phyloP scores from a whole-genome alignment of 2,113 vertebrate genomes.

The Panthera tigris region DNA sequence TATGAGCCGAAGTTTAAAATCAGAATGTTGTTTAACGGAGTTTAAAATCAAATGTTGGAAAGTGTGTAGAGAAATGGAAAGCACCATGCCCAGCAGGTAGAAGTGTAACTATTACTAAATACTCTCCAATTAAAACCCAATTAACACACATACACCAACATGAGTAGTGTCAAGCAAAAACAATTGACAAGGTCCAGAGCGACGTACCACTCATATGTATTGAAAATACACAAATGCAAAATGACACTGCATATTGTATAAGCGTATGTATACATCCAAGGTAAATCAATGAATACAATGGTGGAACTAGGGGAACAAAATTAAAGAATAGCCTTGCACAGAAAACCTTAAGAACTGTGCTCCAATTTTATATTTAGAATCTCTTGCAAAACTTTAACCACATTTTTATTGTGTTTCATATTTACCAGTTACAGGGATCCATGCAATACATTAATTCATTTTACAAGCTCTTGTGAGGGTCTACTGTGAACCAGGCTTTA shows the following conservation, averaged over 20 bases:
- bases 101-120: not conserved
- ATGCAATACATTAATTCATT: not conserved
- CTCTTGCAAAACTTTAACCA: not conserved
- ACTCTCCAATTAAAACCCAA: not conserved
- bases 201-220: not conserved
- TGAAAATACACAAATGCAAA: not conserved
- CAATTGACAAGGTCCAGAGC: not conserved
- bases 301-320: not conserved
- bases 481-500: not conserved
- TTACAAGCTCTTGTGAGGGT: not conserved
- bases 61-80: not conserved
- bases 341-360: not conserved
- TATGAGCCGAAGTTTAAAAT: conserved; percentile 5
- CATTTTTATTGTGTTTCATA: not conserved
- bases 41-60: not conserved
- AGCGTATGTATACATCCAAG: not conserved
- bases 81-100: too few relatives aligned
- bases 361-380: not conserved
- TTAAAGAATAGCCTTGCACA: not conserved
- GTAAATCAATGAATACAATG: not conserved
- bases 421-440: not conserved
- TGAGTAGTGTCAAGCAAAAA: not conserved
- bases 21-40: not conserved
- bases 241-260: not conserved
- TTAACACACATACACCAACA: not conserved